Percentiles rank a stretch among this genome's conserved stretches.
phyloP scores from a whole-genome alignment of 2,113 vertebrate genomes.

The Syngnathus floridae region DNA sequence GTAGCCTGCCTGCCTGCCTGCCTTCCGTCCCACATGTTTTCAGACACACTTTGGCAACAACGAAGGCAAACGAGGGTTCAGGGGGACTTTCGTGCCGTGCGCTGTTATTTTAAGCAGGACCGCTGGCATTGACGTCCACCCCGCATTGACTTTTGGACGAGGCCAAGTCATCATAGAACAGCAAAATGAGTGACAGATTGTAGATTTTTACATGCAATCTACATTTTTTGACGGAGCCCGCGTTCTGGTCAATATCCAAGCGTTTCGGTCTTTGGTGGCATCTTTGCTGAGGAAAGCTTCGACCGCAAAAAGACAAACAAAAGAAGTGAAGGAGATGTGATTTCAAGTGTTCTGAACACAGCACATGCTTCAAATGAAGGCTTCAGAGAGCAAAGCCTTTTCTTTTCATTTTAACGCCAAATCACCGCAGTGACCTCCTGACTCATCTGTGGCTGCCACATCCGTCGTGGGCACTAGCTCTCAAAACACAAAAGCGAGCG shows the following conservation, averaged over 20 bases:
- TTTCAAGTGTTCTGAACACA: not conserved
- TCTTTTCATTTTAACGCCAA: not conserved
- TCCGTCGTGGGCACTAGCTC: conserved; percentile 25
- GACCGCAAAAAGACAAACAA: not conserved
- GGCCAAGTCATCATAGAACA: not conserved
- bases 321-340: not conserved
- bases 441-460: conserved; percentile 47
- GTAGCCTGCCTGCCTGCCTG: conserved; percentile 45
- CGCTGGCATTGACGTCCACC: conserved; percentile 27
- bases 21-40: conserved; percentile 54
- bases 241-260: no score
- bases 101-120: conserved; percentile 53
- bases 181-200: not conserved
- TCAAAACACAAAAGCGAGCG: conserved; percentile 9
- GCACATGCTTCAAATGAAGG: not conserved
- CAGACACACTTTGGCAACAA: conserved; percentile 44
- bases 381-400: not conserved
- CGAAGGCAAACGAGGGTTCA: conserved; percentile 41
- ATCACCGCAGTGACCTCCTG: conserved; percentile 34
- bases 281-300: not conserved
- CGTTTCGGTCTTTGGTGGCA: no score
- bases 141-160: not conserved
- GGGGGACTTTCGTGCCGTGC: conserved; percentile 27
- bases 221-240: not conserved
- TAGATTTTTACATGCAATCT: not conserved